Conservation (phyloP, 2,888 invertebrate genomes). For the Nycteola revayana region DNA sequence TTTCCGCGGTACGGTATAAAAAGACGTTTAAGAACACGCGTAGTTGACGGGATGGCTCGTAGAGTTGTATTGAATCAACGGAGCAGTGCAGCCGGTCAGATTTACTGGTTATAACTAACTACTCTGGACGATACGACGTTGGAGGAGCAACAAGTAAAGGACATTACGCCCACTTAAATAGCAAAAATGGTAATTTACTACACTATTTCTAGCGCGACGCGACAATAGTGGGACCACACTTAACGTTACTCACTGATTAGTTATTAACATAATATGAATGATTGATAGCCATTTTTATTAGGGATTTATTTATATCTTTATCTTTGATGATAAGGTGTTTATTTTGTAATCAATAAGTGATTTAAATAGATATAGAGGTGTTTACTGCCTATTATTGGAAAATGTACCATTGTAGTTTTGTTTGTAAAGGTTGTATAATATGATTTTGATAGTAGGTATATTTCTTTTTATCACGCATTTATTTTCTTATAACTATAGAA, state of each 20-base stretch:
- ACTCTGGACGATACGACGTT: slow-evolving; percentile 48
- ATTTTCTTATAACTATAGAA: no score
- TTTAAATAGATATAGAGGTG: no score
- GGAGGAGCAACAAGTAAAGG: slow-evolving; percentile 28
- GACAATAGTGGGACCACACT: slow-evolving; percentile 1
- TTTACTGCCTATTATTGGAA: no score
- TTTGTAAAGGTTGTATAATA: no score
- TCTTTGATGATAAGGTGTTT: slow-evolving; percentile 14
- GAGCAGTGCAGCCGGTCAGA: slow-evolving; percentile 51
- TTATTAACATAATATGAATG: slow-evolving; percentile 11
- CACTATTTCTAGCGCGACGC: slow-evolving; percentile 25
- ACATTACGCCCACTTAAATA: slow-evolving; percentile 30
- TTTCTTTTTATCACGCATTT: no score
- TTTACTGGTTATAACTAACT: slow-evolving; percentile 60
- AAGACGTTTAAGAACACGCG: neutral
- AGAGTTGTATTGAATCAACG: slow-evolving; percentile 63
- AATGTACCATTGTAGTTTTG: no score
- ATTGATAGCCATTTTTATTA: slow-evolving; percentile 22
- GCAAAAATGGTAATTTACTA: slow-evolving; percentile 29
- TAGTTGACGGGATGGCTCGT: slow-evolving; percentile 49
- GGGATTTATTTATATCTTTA: slow-evolving; percentile 30
- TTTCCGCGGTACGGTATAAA: no score
- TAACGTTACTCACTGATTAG: slow-evolving; percentile 16
- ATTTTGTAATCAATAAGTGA: neutral
- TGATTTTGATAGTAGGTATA: no score